Evolutionary conservation across 2,797 vertebrate genomes (phyloP).

Genomic region (Thaleichthys pacificus): DNA sequence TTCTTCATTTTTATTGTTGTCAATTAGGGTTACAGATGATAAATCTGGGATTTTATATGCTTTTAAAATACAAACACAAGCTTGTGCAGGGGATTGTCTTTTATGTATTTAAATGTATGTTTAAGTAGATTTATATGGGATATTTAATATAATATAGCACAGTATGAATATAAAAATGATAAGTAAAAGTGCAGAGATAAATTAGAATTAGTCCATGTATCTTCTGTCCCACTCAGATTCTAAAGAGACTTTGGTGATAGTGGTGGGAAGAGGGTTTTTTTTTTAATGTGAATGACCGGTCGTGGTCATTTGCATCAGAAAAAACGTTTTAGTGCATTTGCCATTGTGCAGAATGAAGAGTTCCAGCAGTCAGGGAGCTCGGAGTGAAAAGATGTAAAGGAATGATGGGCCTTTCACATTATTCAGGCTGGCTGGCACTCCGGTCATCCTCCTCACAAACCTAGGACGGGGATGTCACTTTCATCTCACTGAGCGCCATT

Average conservation of each 20-base stretch:
- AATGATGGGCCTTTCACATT: slow-evolving; percentile 85
- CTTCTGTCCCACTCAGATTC: background rate
- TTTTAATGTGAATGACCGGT: slow-evolving; percentile 76
- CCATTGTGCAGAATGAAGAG: slow-evolving; percentile 89
- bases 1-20: too few species aligned
- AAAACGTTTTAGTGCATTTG: slow-evolving; percentile 90
- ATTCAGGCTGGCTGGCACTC: slow-evolving; percentile 77
- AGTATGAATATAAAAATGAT: background rate
- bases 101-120: background rate
- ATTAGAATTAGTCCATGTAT: background rate
- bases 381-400: slow-evolving; percentile 79
- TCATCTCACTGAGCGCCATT: slow-evolving; percentile 80
- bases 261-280: slow-evolving; percentile 77
- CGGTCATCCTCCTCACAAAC: slow-evolving; percentile 80
- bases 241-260: slow-evolving; percentile 61
- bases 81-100: too few species aligned
- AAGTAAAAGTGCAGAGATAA: background rate
- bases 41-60: too few species aligned
- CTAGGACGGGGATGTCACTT: slow-evolving; percentile 82
- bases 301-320: slow-evolving; percentile 92
- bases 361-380: slow-evolving; percentile 84
- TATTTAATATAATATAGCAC: background rate
- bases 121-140: background rate
- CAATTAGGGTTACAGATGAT: too few species aligned
- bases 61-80: background rate